Evolutionary conservation across 1,140 invertebrate genomes (phyloP).

Genomic region (Pemphigus obesinymphae): DNA sequence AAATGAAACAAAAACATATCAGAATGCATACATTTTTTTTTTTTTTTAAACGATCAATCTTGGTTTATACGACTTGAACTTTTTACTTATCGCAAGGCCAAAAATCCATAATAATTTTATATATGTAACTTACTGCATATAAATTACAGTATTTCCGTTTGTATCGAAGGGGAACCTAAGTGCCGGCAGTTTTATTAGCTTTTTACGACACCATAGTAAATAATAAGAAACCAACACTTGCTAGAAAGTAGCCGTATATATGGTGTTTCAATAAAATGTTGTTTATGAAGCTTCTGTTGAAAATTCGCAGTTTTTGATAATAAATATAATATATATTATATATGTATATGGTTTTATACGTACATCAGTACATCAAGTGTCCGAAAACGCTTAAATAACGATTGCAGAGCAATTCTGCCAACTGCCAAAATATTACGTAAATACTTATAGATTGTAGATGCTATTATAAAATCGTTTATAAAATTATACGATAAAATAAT

Average conservation of each 20-base stretch:
- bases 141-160: not conserved
- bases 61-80: not conserved
- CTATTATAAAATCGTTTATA: too few relatives aligned
- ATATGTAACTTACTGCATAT: not conserved
- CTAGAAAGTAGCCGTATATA: not conserved
- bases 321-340: not conserved
- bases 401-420: too few relatives aligned
- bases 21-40: not conserved
- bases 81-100: not conserved
- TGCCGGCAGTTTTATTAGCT: not conserved
- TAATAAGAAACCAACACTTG: not conserved
- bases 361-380: too few relatives aligned
- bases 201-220: not conserved
- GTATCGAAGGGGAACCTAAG: not conserved
- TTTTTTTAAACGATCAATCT: not conserved
- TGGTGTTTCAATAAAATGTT: not conserved
- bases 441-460: too few relatives aligned
- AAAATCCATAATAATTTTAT: not conserved
- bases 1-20: not conserved
- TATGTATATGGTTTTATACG: not conserved
- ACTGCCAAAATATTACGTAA: too few relatives aligned
- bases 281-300: not conserved
- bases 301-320: not conserved
- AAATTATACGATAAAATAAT: too few relatives aligned
- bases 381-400: too few relatives aligned